These are phyloP conservation scores for Ciconia maguari DNA, from an alignment of 2,113 vertebrate species.

Conservation along the genomic window DNA sequence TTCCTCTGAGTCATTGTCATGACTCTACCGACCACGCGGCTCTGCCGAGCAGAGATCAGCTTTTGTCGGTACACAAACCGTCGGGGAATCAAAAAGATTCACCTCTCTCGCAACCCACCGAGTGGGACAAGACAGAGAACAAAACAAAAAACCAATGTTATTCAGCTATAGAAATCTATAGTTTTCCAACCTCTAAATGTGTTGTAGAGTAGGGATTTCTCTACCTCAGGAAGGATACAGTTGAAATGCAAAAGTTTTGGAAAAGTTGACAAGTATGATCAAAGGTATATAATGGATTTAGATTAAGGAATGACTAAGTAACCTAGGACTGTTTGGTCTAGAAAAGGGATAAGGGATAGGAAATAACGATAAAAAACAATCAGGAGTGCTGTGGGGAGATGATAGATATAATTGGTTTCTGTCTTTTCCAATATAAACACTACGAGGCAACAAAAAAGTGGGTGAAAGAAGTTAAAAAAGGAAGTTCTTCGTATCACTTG, in stretches of 20 bases:
- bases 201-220: not conserved
- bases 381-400: not conserved
- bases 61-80: no score
- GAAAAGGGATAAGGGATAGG: not conserved
- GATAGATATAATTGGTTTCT: not conserved
- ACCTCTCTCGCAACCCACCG: no score
- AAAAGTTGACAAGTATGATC: not conserved
- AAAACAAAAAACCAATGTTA: not conserved
- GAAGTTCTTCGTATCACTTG: not conserved
- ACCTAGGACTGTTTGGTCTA: not conserved
- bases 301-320: not conserved
- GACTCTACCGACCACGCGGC: no score
- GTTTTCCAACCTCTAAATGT: not conserved
- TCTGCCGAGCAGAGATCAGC: no score
- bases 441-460: not conserved
- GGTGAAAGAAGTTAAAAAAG: not conserved
- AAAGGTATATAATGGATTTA: not conserved
- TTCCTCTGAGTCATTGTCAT: no score
- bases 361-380: not conserved
- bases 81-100: no score
- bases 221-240: not conserved
- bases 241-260: not conserved
- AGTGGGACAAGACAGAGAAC: not conserved
- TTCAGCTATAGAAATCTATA: not conserved
- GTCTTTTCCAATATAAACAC: not conserved